Percentiles rank a stretch among this genome's conserved stretches.
phyloP scores from a whole-genome alignment of 2,797 vertebrate genomes.

The Semotilus atromaculatus region DNA sequence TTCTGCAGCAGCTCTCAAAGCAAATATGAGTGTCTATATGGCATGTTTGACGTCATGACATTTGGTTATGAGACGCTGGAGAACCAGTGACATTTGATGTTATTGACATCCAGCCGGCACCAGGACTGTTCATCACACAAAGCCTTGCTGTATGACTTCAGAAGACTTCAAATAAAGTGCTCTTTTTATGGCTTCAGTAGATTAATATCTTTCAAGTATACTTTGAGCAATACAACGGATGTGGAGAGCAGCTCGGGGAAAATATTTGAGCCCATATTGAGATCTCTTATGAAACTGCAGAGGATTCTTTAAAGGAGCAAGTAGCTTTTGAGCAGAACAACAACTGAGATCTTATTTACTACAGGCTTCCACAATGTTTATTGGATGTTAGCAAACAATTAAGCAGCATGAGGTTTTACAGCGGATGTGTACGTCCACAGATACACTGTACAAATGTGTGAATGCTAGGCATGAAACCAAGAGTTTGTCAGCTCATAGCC shows the following conservation, averaged over 20 bases:
- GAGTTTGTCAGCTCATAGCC: background rate
- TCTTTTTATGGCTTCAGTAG: background rate
- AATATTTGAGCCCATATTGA: too few species aligned
- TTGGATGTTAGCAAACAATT: background rate
- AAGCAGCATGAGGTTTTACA: background rate
- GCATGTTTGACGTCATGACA: constrained; percentile 3
- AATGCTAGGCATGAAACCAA: background rate
- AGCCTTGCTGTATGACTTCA: background rate
- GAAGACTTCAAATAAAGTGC: background rate
- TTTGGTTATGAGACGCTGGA: constrained; percentile 7
- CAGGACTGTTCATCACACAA: background rate
- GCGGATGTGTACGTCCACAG: background rate
- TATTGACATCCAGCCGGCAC: background rate
- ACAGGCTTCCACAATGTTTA: background rate
- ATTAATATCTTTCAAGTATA: background rate
- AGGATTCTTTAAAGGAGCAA: background rate
- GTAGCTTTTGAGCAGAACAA: background rate
- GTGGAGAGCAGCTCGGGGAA: background rate
- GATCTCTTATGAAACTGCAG: too few species aligned
- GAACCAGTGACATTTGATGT: constrained; percentile 30
- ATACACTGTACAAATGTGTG: background rate
- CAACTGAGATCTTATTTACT: background rate
- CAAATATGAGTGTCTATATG: background rate
- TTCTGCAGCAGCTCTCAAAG: background rate
- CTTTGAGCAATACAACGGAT: background rate